Percentiles rank a stretch among this genome's conserved stretches.
Evolutionary conservation across 2,113 vertebrate species (phyloP).

Genomic region (Podarcis raffonei): DNA sequence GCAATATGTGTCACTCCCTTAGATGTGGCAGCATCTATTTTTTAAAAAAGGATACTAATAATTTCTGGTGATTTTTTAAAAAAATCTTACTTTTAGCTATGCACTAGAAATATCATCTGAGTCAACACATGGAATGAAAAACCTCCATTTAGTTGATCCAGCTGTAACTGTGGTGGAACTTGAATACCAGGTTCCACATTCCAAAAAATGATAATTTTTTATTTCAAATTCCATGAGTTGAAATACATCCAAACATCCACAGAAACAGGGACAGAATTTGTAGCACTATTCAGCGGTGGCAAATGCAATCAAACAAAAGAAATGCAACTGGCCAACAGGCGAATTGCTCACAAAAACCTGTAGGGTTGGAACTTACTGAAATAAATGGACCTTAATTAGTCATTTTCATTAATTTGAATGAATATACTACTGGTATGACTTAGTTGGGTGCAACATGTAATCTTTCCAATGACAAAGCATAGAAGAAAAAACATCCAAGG

Average conservation of each 20-base stretch:
- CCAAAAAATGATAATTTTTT: not conserved
- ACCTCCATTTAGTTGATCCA: not conserved
- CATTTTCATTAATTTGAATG: too few species aligned
- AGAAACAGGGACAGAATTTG: not conserved
- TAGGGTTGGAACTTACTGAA: too few species aligned
- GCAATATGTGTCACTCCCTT: not conserved
- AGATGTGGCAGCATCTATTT: not conserved
- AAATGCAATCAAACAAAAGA: not conserved
- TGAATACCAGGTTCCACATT: not conserved
- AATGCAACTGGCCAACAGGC: not conserved
- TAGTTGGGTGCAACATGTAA: too few species aligned
- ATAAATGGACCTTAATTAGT: too few species aligned
- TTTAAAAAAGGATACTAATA: not conserved
- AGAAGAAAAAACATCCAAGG: conserved; percentile 1
- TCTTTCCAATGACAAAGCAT: not conserved
- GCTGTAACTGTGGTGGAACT: not conserved
- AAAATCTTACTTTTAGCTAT: not conserved
- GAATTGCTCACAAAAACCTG: too few species aligned
- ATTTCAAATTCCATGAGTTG: not conserved
- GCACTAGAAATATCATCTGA: not conserved
- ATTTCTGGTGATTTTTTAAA: not conserved
- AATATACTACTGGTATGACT: too few species aligned
- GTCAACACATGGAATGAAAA: not conserved
- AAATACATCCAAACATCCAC: not conserved
- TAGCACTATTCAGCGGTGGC: not conserved